Evolutionary conservation across 2,113 vertebrate genomes (phyloP).

Genomic region (Motacilla tschutschensis): DNA sequence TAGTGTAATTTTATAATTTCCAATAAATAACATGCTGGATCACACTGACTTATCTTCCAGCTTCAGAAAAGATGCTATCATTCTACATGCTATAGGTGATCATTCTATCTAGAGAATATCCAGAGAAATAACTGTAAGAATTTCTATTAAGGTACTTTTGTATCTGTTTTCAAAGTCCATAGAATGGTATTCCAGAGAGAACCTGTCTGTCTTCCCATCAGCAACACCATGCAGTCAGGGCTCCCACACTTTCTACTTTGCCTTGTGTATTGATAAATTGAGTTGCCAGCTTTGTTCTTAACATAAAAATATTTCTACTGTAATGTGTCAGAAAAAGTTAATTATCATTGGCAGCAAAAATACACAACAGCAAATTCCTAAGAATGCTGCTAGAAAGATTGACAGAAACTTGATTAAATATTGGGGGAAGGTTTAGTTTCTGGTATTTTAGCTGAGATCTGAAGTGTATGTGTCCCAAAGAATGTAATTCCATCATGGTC

Average conservation of each 20-base stretch:
- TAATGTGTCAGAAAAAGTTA: not conserved
- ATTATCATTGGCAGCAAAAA: not conserved
- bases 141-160: not conserved
- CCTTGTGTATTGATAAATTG: rapidly evolving
- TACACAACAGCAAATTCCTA: not conserved
- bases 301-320: not conserved
- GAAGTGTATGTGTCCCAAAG: not conserved
- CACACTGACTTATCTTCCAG: not conserved
- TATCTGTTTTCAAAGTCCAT: not conserved
- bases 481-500: not conserved
- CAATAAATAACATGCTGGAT: not conserved
- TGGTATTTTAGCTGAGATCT: not conserved
- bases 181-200: not conserved
- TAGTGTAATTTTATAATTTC: not conserved
- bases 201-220: not conserved
- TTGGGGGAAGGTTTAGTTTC: not conserved
- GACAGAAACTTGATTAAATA: not conserved
- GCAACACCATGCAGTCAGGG: rapidly evolving
- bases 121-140: not conserved
- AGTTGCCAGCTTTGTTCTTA: not conserved
- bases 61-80: not conserved
- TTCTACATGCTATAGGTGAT: not conserved
- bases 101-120: not conserved
- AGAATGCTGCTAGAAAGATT: not conserved
- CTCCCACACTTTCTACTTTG: not conserved